Percentiles rank a stretch among this genome's conserved stretches.
Conservation (phyloP, 2,888 invertebrate species). For the Xestobium rufovillosum region DNA sequence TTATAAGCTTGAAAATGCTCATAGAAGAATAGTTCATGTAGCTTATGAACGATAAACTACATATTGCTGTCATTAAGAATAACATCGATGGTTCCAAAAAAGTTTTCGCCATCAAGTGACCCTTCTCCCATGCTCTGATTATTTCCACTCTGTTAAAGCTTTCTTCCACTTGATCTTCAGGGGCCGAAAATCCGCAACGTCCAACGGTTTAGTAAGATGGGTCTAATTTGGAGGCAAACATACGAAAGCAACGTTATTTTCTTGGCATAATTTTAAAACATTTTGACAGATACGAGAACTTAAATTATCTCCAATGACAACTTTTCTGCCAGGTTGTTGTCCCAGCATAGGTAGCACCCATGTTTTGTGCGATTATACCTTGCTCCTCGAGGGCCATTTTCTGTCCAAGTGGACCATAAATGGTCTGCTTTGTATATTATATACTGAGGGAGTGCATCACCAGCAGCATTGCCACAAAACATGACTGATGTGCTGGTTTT, state of each 20-base stretch:
- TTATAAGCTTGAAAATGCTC: no score
- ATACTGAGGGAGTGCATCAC: constrained; percentile 10
- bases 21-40: no score
- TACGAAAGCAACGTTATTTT: constrained; percentile 32
- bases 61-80: no score
- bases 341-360: no score
- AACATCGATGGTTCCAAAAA: no score
- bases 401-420: constrained; percentile 14
- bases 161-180: constrained; percentile 26
- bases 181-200: constrained; percentile 28
- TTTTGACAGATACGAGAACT: constrained; percentile 15
- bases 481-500: constrained; percentile 10
- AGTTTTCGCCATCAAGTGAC: no score
- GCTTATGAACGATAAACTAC: no score
- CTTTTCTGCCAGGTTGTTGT: constrained; percentile 30
- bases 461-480: constrained; percentile 14
- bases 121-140: no score
- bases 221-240: constrained; percentile 30
- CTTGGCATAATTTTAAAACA: constrained; percentile 18
- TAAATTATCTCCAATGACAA: constrained; percentile 32
- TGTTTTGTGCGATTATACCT: constrained; percentile 32
- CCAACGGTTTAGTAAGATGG: constrained; percentile 29
- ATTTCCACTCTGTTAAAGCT: constrained; percentile 17
- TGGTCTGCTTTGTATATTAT: constrained; percentile 10
- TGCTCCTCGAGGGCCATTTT: constrained; percentile 30